Evolutionary conservation across 1,140 invertebrate genomes (phyloP), one percentile per base, ranked within the genome.

Genomic region (Drosophila kanapiae): DNA sequence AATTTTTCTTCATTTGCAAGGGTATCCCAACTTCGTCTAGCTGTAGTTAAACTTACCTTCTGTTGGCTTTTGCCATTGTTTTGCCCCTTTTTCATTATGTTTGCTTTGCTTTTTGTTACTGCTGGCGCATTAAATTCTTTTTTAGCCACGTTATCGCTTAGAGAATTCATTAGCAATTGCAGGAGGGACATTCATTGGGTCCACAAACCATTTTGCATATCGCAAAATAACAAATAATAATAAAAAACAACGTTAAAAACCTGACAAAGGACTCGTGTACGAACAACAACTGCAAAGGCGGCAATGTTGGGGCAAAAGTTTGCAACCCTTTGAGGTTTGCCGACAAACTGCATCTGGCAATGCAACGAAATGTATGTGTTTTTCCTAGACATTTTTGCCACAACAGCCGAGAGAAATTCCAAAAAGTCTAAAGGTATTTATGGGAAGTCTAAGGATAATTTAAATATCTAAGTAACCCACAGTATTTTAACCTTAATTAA

Each of bases 111-210:
- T 71, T 71, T 40, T 40, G 65, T 51, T 70, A 35, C 65, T 70
- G 42, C 43, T 31, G 69, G 69, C 48, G 69, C 69, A 71, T 72
- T 72, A 71, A 72, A 70, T 69, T 70, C 69, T 59, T 72, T 49
- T 72, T 47, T 70, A 49, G 43, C 65, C 54, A 23, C 31, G 43
- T 47, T 71, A 71, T 59, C 69, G 69, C 67, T 71, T 71, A 37
- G 45, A 71, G 67, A 72, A 72, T 72, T 72, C 69, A 72, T 72
- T 72, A 72, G 68, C 53, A 35, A 72, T 59, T 71, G 67, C 69
- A 71, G 29, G 65, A n/a, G 37, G 37, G 43, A 47, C 69, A 69
- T 42, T 45, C 38, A 56, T 38, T 54, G 29, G 14, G 45, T 38
- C 33, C 42, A 57, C 48, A 35, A 57, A 38, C 63, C 49, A 71